Conservation (phyloP, 1,140 invertebrate species). For the Tetraneura akinire region DNA sequence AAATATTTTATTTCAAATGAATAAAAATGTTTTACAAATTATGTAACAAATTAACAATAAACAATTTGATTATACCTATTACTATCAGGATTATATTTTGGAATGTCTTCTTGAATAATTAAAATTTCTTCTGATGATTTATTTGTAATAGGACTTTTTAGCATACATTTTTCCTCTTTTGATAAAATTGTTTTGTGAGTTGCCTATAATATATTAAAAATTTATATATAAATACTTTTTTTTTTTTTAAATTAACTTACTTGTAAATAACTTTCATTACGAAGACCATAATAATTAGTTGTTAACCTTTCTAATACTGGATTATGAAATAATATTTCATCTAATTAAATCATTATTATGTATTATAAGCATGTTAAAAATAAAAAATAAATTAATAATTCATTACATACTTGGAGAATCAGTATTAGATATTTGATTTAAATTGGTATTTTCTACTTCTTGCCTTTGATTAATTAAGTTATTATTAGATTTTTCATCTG, state of each 20-base stretch:
- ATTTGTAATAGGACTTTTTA: slow-evolving; percentile 62
- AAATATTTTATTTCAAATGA: not conserved
- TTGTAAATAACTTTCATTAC: slow-evolving; percentile 85
- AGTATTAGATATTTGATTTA: not conserved
- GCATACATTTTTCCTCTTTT: slow-evolving; percentile 56
- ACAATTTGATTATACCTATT: slow-evolving; percentile 19
- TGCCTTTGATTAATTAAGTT: slow-evolving; percentile 65
- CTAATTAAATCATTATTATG: slow-evolving; percentile 50
- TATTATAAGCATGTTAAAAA: no score
- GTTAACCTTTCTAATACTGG: slow-evolving; percentile 84
- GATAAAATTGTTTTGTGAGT: slow-evolving; percentile 64
- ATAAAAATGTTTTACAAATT: no score
- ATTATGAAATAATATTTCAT: slow-evolving; percentile 62
- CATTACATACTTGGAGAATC: slow-evolving; percentile 19
- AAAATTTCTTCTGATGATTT: slow-evolving; percentile 63
- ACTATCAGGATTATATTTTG: slow-evolving; percentile 51
- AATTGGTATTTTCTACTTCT: slow-evolving; percentile 1
- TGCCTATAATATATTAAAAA: slow-evolving; percentile 57
- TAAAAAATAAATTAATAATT: no score
- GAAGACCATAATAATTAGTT: slow-evolving; percentile 63
- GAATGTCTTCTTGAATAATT: slow-evolving; percentile 71
- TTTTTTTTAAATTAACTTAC: slow-evolving; percentile 55
- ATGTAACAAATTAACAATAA: not conserved
- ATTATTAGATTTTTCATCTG: slow-evolving; percentile 65
- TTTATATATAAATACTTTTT: no score